Conservation (phyloP, 2,113 vertebrate species). For the Eurystomus gularis region DNA sequence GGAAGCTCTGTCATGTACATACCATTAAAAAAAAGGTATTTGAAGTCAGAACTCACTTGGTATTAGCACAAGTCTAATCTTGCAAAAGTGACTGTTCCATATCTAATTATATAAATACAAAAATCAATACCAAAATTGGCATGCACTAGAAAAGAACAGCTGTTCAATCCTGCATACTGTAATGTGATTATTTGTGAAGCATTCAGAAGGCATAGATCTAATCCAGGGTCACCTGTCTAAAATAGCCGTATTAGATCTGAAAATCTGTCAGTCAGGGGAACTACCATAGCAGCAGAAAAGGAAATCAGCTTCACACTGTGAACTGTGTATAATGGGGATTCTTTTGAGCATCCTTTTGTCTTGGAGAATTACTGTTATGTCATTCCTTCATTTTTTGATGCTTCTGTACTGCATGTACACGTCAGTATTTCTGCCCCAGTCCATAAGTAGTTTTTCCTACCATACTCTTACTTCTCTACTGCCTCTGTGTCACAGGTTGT, state of each 20-base stretch:
- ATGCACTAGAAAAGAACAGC: conserved; percentile 13
- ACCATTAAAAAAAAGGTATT: not conserved
- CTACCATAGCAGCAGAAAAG: not conserved
- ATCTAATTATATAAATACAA: conserved; percentile 17
- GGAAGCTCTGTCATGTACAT: not conserved
- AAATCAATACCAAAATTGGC: conserved; percentile 43
- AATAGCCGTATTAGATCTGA: not conserved
- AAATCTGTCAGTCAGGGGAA: not conserved
- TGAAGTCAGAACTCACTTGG: not conserved
- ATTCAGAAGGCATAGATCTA: conserved; percentile 1
- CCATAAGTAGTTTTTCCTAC: not conserved
- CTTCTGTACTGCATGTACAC: not conserved
- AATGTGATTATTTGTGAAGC: conserved; percentile 16
- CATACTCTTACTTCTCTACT: not conserved
- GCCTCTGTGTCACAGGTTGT: not conserved
- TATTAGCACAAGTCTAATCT: not conserved
- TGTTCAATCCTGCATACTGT: conserved; percentile 15
- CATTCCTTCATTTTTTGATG: not conserved
- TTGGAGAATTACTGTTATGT: not conserved
- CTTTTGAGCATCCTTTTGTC: not conserved
- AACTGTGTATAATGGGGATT: not conserved
- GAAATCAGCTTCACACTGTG: not conserved
- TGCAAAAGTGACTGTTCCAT: not conserved
- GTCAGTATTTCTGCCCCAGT: not conserved
- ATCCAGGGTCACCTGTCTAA: conserved; percentile 30